A percentile compares a stretch with the other conserved stretches of the same genome.
phyloP scores from a whole-genome alignment of 2,113 vertebrate genomes.

The Porphyrio hochstetteri region DNA sequence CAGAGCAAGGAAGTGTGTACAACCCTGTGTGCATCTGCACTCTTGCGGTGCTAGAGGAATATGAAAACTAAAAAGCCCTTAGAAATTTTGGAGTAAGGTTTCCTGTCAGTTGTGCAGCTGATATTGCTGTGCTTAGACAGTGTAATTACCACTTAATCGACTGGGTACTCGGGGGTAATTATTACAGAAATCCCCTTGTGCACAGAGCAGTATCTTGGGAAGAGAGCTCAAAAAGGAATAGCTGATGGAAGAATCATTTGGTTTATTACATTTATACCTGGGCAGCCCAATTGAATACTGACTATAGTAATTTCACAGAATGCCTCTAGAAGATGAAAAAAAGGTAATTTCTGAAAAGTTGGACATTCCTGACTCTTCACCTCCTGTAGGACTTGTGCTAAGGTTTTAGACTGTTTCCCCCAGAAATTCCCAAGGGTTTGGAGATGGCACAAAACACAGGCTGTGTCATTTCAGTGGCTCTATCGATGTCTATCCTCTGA shows the following conservation, averaged over 20 bases:
- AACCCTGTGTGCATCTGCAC: background rate
- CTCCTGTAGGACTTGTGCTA: background rate
- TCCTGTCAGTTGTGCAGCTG: background rate
- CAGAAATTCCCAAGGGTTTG: background rate
- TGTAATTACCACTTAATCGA: slow-evolving; percentile 43
- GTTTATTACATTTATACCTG: background rate
- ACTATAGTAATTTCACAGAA: background rate
- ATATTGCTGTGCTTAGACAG: slow-evolving; percentile 19
- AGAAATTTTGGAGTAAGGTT: background rate
- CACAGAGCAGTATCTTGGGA: slow-evolving; percentile 1
- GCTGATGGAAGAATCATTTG: background rate
- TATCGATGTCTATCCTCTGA: background rate
- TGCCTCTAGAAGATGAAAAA: background rate
- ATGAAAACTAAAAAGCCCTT: background rate
- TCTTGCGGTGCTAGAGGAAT: background rate
- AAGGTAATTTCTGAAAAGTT: background rate
- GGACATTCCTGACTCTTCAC: background rate
- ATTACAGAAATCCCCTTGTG: slow-evolving; percentile 32
- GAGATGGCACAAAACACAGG: background rate
- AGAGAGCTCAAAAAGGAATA: background rate
- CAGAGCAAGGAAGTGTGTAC: background rate
- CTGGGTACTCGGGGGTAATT: slow-evolving; percentile 37
- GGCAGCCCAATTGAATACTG: background rate
- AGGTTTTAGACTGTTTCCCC: background rate
- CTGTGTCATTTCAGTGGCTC: background rate